Conservation (phyloP, 2,797 vertebrate species). For the Diplodus puntazzo region DNA sequence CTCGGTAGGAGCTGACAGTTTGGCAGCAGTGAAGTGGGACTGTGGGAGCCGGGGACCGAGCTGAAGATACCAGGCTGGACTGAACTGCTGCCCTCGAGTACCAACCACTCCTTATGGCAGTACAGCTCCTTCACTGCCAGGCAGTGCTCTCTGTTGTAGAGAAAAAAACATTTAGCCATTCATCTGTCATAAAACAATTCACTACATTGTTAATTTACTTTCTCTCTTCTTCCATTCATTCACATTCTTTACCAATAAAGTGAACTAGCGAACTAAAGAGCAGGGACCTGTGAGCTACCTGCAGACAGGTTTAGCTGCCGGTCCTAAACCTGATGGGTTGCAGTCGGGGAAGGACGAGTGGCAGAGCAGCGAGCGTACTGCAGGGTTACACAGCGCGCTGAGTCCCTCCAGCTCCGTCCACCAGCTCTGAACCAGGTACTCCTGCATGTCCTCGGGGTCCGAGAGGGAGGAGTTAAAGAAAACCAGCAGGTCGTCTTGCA, state of each 20-base stretch:
- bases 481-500: slow-evolving; percentile 88
- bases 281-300: slow-evolving; percentile 81
- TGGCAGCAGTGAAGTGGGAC: slow-evolving; percentile 75
- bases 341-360: slow-evolving; percentile 93
- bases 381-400: slow-evolving; percentile 88
- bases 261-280: neutral
- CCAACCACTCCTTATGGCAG: slow-evolving; percentile 94
- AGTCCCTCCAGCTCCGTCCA: slow-evolving; percentile 89
- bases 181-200: neutral
- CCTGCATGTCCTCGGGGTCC: slow-evolving; percentile 93
- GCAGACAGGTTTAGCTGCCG: slow-evolving; percentile 93
- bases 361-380: slow-evolving; percentile 91
- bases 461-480: slow-evolving; percentile 94
- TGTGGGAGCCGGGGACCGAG: slow-evolving; percentile 65
- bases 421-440: slow-evolving; percentile 90
- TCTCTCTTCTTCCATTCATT: neutral
- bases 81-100: slow-evolving; percentile 82
- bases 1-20: slow-evolving; percentile 93
- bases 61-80: slow-evolving; percentile 82
- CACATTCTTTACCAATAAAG: neutral
- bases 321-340: slow-evolving; percentile 88
- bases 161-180: neutral
- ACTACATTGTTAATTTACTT: neutral
- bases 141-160: slow-evolving; percentile 91
- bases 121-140: slow-evolving; percentile 95